phyloP scores from a whole-genome alignment of 2,797 vertebrate genomes.

The Darevskia mixta region DNA sequence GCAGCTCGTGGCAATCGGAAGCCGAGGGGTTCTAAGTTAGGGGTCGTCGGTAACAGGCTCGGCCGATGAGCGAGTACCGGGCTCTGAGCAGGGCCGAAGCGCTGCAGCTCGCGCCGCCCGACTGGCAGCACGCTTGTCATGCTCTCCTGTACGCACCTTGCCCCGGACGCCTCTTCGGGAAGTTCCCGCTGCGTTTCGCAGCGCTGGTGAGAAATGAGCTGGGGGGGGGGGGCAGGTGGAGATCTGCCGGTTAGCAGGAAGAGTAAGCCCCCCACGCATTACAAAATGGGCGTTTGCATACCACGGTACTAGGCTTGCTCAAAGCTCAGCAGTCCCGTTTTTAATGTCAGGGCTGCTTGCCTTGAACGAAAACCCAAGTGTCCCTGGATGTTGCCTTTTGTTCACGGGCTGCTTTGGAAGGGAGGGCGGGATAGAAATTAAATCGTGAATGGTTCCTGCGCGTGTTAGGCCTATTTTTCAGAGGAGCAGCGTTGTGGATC shows the following conservation, averaged over 20 bases:
- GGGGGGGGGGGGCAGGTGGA: neutral
- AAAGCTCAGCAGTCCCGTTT: neutral
- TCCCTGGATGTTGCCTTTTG: neutral
- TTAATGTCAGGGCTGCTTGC: neutral
- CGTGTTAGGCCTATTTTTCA: neutral
- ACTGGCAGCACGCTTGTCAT: constrained; percentile 79
- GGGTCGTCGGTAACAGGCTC: neutral
- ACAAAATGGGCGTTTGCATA: neutral
- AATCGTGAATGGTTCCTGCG: neutral
- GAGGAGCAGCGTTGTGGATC: too few relatives aligned
- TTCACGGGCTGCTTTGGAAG: neutral
- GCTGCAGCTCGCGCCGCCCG: constrained; percentile 70
- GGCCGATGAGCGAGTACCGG: constrained; percentile 65
- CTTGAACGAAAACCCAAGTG: neutral
- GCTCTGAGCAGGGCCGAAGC: constrained; percentile 73
- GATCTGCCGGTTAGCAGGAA: neutral
- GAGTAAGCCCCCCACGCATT: too few relatives aligned
- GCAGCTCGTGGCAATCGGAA: neutral
- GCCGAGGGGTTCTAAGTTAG: neutral
- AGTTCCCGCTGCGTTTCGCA: constrained; percentile 79
- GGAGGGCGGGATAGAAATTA: neutral
- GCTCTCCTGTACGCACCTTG: constrained; percentile 78
- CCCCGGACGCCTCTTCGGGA: constrained; percentile 77
- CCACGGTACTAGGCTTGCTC: too few relatives aligned
- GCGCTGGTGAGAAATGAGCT: constrained; percentile 73